A percentile compares a stretch with the other conserved stretches of the same genome.
These are phyloP conservation scores for Papilio polyxenes DNA, from an alignment of 1,140 invertebrate genomes.

Conservation along the genomic window DNA sequence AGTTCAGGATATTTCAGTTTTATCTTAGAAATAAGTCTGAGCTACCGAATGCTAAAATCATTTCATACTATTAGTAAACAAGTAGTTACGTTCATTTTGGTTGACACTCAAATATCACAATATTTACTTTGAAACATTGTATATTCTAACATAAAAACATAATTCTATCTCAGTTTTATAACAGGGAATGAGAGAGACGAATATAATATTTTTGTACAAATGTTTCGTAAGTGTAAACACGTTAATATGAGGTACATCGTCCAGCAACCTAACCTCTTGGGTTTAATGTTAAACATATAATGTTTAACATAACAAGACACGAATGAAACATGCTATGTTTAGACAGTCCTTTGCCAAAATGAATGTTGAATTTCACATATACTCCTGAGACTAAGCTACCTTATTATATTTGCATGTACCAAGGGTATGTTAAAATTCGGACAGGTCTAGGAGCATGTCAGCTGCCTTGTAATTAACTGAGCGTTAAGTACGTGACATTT, in stretches of 20 bases:
- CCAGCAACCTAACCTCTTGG: neutral
- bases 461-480: neutral
- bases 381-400: neutral
- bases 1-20: no score
- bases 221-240: neutral
- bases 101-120: no score
- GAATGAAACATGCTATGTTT: neutral
- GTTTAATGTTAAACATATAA: neutral
- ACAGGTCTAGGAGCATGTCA: neutral
- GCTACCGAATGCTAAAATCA: no score
- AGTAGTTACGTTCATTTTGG: no score
- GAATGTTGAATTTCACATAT: neutral
- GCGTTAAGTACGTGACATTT: no score
- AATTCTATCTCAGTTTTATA: no score
- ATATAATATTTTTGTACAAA: neutral
- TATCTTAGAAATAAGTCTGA: no score
- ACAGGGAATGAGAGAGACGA: no score
- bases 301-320: conserved; percentile 5
- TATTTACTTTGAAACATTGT: no score
- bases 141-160: no score
- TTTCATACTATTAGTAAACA: no score
- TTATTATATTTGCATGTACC: neutral
- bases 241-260: neutral
- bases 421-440: neutral
- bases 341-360: conserved; percentile 7